Evolutionary conservation across 2,797 vertebrate genomes (phyloP), one percentile per base, ranked within the genome.

Genomic region (Sebastes goodei): DNA sequence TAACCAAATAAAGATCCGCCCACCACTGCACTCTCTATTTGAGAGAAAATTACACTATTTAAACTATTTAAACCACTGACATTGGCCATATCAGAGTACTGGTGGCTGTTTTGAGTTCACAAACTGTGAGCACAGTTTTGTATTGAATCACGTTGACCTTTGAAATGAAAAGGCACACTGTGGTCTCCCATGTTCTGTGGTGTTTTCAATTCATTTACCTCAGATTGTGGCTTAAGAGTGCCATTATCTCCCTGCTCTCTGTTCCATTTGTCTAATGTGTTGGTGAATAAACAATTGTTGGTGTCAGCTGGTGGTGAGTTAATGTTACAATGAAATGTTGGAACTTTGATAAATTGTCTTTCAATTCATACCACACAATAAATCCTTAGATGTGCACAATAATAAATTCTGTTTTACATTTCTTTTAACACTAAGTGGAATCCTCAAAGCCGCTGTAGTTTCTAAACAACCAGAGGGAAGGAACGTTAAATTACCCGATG

Each of bases 161-260:
- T 4, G 30, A 84, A 80, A 78, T 80, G 64, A 87, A 81, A 85
- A 85, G 68, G 46, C 71, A 46, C 35, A 63, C 74, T 65, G 77
- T 25, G 72, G 81, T 70, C 27, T 20, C 17, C 71, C 59, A 27
- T 74, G 81, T 76, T 82, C 20, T n/a, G 74, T 21, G 57, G 74
- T 30, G 61, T 74, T 88, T 79, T 86, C 63, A 81, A 78, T 83
- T 87, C 27, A 80, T 87, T 88, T 69, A 59, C 57, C 74, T 56
- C 65, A 35, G 23, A 82, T 33, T 85, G 81, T 66, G 71, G 77
- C 49, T 85, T 78, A 52, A 73, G 67, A 79, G 64, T n/a, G 23
- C 56, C 56, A 69, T 89, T 82, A 85, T 80, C 73, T 71, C 71
- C 38, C 78, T 65, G 71, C 74, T 75, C 69, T 84, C 74, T 61